Evolutionary conservation across 2,888 invertebrate species (phyloP).

Genomic region (Hemicrepidius hirtus): DNA sequence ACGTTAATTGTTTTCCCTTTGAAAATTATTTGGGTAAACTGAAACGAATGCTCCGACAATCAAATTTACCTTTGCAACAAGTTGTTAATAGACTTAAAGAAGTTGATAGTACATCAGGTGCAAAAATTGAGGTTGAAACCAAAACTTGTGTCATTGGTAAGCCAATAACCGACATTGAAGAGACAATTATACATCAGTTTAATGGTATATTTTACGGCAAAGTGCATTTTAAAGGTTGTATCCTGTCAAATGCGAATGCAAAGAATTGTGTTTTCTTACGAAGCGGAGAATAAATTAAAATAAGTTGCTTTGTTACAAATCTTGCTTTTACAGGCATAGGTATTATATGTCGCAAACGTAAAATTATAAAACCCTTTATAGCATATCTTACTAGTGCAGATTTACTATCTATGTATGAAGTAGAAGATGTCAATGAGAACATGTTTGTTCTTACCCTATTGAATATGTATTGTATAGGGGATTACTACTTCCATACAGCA

Average conservation of each 20-base stretch:
- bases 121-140: neutral
- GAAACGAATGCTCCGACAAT: conserved; percentile 44
- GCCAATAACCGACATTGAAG: neutral
- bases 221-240: neutral
- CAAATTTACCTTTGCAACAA: conserved; percentile 49
- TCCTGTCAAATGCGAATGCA: neutral
- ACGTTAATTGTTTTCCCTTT: conserved; percentile 63
- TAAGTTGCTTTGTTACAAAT: no score
- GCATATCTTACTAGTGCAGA: no score
- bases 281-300: neutral
- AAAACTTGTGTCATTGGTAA: neutral
- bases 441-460: no score
- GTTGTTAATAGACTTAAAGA: conserved; percentile 48
- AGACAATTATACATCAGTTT: neutral
- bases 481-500: no score
- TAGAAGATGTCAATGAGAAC: no score
- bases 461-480: no score
- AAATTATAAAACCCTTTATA: neutral
- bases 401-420: no score
- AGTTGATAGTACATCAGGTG: neutral
- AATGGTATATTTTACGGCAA: neutral
- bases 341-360: no score
- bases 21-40: conserved; percentile 60
- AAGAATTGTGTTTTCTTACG: neutral
- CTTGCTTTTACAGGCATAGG: no score